A percentile compares a stretch with the other conserved stretches of the same genome.
phyloP scores from a whole-genome alignment of 2,113 vertebrate species.

The Phocoena phocoena region DNA sequence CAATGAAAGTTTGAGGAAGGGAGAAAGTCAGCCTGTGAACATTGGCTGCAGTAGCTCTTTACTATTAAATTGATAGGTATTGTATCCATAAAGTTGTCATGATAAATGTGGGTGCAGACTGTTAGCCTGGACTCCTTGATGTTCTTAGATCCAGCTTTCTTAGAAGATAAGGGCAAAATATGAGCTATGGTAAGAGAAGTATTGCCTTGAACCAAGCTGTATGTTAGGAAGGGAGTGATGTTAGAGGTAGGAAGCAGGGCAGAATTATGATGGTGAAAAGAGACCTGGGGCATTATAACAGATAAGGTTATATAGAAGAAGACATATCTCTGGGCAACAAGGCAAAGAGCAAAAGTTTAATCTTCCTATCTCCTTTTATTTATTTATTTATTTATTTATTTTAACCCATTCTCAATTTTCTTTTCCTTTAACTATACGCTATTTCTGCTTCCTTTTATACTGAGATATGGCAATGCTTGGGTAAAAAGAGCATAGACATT shows the following conservation, averaged over 20 bases:
- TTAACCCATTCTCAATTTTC: not conserved
- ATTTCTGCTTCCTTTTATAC: not conserved
- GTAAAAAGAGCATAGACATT: not conserved
- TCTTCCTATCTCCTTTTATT: not conserved
- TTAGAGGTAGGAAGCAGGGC: not conserved
- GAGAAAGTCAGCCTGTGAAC: not conserved
- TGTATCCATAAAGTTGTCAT: not conserved
- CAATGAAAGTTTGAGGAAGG: not conserved
- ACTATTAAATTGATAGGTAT: not conserved
- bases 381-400: not conserved
- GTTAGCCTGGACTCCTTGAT: not conserved
- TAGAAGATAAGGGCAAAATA: not conserved
- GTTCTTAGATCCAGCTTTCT: not conserved
- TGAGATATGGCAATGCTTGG: not conserved
- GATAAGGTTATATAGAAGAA: not conserved
- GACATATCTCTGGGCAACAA: not conserved
- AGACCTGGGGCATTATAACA: not conserved
- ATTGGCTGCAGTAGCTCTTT: not conserved
- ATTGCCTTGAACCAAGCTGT: not conserved
- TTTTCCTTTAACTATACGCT: not conserved
- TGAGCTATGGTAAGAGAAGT: not conserved
- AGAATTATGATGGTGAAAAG: not conserved
- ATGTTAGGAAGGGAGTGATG: not conserved
- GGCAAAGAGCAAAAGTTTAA: constrained; percentile 6
- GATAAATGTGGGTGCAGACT: not conserved